A percentile compares a stretch with the other conserved stretches of the same genome.
These are phyloP conservation scores for Sorex araneus DNA, from an alignment of 2,113 vertebrate species.

Conservation along the genomic window DNA sequence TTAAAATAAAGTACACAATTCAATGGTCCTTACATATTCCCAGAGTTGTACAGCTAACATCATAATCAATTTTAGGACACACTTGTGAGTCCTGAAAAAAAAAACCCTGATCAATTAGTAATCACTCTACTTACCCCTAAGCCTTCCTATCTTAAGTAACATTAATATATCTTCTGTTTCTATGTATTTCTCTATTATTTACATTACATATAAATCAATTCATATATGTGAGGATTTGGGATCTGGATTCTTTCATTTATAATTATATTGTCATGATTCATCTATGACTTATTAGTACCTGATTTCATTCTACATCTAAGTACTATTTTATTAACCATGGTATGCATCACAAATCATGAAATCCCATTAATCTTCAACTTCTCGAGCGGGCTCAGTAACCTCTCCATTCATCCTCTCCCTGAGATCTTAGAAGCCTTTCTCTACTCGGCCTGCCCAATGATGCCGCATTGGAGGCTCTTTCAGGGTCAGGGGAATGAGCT, in stretches of 20 bases:
- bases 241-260: background rate
- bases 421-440: too few relatives aligned
- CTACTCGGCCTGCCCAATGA: too few relatives aligned
- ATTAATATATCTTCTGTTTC: background rate
- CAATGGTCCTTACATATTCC: background rate
- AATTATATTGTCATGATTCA: background rate
- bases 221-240: background rate
- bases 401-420: too few relatives aligned
- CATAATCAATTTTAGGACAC: constrained; percentile 4
- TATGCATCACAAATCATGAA: too few relatives aligned
- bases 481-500: too few relatives aligned
- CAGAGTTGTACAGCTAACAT: background rate
- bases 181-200: background rate
- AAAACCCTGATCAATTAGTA: background rate
- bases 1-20: background rate
- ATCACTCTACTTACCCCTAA: background rate
- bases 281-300: background rate
- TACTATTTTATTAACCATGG: background rate
- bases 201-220: background rate
- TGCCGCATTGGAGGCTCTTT: too few relatives aligned
- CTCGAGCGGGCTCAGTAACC: too few relatives aligned
- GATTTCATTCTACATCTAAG: background rate
- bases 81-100: background rate
- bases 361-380: too few relatives aligned
- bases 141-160: background rate